phyloP scores from a whole-genome alignment of 2,888 invertebrate species.

The Pollenia amentaria region DNA sequence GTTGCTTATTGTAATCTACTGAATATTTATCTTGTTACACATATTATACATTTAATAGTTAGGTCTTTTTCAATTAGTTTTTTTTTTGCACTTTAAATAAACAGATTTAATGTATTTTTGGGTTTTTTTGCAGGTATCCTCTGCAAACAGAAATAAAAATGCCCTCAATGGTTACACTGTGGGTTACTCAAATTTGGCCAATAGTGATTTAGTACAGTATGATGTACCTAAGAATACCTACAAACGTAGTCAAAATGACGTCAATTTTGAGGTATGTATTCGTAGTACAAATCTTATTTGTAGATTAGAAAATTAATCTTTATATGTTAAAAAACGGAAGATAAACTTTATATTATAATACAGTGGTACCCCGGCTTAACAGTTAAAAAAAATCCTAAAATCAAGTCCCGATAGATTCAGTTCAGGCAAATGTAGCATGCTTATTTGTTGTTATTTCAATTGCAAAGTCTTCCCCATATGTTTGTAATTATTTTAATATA shows the following conservation, averaged over 20 bases:
- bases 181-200: slow-evolving; percentile 75
- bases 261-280: slow-evolving; percentile 82
- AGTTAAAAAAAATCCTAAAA: too few relatives aligned
- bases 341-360: too few relatives aligned
- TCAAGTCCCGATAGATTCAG: too few relatives aligned
- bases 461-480: too few relatives aligned
- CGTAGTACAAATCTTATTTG: neutral
- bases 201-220: slow-evolving; percentile 80
- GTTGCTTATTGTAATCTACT: slow-evolving; percentile 21
- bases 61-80: slow-evolving; percentile 42
- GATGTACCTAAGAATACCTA: slow-evolving; percentile 82
- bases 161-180: slow-evolving; percentile 75
- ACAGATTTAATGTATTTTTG: neutral
- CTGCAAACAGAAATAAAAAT: slow-evolving; percentile 77
- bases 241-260: slow-evolving; percentile 81
- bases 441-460: too few relatives aligned
- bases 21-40: neutral
- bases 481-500: too few relatives aligned
- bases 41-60: neutral
- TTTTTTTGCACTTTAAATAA: slow-evolving; percentile 13
- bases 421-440: too few relatives aligned
- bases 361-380: too few relatives aligned
- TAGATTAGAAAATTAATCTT: too few relatives aligned
- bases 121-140: slow-evolving; percentile 77
- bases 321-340: too few relatives aligned